Evolutionary conservation across 2,888 invertebrate genomes (phyloP).

Genomic region (Neoitamus cyanurus): DNA sequence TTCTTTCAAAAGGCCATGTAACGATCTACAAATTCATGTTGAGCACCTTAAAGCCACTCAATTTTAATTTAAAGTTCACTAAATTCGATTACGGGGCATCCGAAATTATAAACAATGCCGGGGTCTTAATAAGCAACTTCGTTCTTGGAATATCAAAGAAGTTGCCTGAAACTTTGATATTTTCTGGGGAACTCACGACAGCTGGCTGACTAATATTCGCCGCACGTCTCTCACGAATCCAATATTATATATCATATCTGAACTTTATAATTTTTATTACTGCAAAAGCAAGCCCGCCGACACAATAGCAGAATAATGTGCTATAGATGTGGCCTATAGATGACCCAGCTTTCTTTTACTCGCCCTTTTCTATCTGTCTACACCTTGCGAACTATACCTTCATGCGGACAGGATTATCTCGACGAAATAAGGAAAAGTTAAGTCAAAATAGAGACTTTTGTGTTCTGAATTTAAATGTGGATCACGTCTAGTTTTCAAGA

Average conservation of each 20-base stretch:
- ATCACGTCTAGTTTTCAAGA: constrained; percentile 41
- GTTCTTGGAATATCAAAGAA: constrained; percentile 9
- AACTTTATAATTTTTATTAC: constrained; percentile 44
- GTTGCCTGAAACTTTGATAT: constrained; percentile 23
- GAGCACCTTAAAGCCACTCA: not conserved
- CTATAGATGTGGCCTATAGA: constrained; percentile 3
- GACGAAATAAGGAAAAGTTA: constrained; percentile 42
- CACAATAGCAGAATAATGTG: not conserved
- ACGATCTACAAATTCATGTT: not conserved
- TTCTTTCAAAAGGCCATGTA: not conserved
- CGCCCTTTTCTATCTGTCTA: not conserved
- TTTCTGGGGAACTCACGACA: not conserved
- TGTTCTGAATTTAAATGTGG: constrained; percentile 38
- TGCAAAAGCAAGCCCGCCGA: constrained; percentile 12
- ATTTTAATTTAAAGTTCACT: constrained; percentile 1
- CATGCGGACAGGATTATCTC: not conserved
- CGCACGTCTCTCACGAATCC: constrained; percentile 36
- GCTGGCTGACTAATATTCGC: constrained; percentile 34
- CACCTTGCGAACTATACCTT: constrained; percentile 7
- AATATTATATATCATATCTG: constrained; percentile 43
- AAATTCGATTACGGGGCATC: not conserved
- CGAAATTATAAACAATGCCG: constrained; percentile 11
- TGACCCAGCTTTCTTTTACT: not conserved
- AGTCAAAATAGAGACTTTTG: constrained; percentile 44
- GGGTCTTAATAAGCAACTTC: not conserved